Evolutionary conservation across 2,888 invertebrate species (phyloP), one percentile per base, ranked within the genome.

Genomic region (Meganola albula): DNA sequence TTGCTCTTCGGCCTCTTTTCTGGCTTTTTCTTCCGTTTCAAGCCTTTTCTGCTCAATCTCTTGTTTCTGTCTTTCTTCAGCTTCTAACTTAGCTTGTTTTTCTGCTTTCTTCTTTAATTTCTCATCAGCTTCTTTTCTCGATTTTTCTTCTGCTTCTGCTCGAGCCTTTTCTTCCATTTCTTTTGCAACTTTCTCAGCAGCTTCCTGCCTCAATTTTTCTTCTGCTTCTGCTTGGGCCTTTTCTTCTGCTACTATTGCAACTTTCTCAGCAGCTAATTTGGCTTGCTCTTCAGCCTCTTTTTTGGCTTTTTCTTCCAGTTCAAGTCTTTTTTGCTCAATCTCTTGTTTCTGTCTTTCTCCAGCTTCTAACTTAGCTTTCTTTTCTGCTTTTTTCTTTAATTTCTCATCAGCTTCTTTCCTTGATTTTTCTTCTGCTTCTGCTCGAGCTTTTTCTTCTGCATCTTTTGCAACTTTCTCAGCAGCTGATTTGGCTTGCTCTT

Each of bases 1-100:
- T 9, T 30, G 13, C 5, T 11, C 10, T 14, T 31, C 11, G 3
- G 3, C 3, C 14, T 74, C 67, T 33, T 71, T 65, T 13, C 66
- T 70, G 14, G 71, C 65, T 34, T 37, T 12, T 21, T 25, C 18
- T 22, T 40, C 33, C 40, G 44, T 13, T 43, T 28, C 28, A 50
- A 34, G 25, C 49, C 29, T 10, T 20, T 25, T 24, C 34, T 30
- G 29, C 35, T 14, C 18, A 12, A 34, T 29, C 27, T 29, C 23
- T 35, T 14, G 21, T 33, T 34, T 24, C 16, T 38, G 16, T 24
- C 5, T 24, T 4, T 4, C n/a, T n/a, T n/a, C n/a, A n/a, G n/a
- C n/a, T n/a, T n/a, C n/a, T n/a, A n/a, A n/a, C n/a, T n/a, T 20
- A 5, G 20, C 20, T 20, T 5, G 7, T 7, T 20, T 20, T 3